Conservation (phyloP, 2,888 invertebrate genomes). For the Dryobota labecula region DNA sequence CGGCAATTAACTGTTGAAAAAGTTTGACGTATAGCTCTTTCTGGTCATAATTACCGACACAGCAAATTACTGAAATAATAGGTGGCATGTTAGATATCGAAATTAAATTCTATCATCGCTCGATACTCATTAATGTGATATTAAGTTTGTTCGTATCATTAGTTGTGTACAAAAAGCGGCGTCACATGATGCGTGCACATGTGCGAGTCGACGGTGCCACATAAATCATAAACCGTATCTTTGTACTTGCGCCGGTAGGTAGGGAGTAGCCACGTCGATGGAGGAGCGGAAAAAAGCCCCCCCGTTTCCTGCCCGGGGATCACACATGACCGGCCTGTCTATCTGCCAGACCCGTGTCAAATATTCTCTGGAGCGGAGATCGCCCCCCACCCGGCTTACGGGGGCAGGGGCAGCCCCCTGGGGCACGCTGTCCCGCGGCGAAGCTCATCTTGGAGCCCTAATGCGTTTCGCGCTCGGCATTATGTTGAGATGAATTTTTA, state of each 20-base stretch:
- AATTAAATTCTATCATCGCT: conserved; percentile 74
- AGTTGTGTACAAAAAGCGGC: conserved; percentile 80
- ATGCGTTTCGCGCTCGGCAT: conserved; percentile 87
- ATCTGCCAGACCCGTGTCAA: conserved; percentile 91
- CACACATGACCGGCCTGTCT: conserved; percentile 91
- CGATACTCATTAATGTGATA: conserved; percentile 78
- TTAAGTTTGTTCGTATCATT: conserved; percentile 78
- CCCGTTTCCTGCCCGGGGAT: conserved; percentile 89
- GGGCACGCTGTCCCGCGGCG: conserved; percentile 89
- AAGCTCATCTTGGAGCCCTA: conserved; percentile 90
- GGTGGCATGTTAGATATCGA: conserved; percentile 63
- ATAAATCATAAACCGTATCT: conserved; percentile 89
- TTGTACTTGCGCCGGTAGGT: conserved; percentile 81
- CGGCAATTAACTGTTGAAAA: conserved; percentile 58
- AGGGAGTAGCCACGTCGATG: conserved; percentile 86
- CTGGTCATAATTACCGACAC: conserved; percentile 66
- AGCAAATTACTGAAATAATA: conserved; percentile 72
- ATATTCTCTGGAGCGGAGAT: conserved; percentile 91
- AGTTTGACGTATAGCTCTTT: conserved; percentile 62
- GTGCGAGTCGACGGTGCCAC: conserved; percentile 82
- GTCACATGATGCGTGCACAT: conserved; percentile 86
- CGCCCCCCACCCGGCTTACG: conserved; percentile 81
- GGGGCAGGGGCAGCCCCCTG: conserved; percentile 85
- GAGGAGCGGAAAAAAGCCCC: conserved; percentile 88
- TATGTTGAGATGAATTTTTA: conserved; percentile 88